Conservation (phyloP, 2,888 invertebrate species). For the Diogma glabrata region DNA sequence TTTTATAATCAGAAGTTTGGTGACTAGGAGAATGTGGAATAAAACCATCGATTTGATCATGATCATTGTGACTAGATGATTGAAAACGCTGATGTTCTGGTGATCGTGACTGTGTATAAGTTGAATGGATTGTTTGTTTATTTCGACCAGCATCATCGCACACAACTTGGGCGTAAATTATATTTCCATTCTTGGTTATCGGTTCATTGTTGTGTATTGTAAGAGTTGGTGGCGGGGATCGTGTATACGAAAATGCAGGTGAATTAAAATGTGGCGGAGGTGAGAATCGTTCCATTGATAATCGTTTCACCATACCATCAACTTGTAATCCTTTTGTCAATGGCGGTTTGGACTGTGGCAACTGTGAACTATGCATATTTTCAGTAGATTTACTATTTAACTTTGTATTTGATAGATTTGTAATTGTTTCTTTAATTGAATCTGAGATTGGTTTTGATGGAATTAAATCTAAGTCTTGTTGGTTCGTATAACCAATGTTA, state of each 20-base stretch:
- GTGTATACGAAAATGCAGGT: constrained; percentile 73
- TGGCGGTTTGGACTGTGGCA: constrained; percentile 55
- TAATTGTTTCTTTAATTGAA: constrained; percentile 29
- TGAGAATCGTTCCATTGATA: constrained; percentile 58
- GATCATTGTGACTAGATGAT: background rate
- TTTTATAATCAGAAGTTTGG: constrained; percentile 3
- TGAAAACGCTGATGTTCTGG: constrained; percentile 1
- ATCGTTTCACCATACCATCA: constrained; percentile 61
- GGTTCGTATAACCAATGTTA: constrained; percentile 40
- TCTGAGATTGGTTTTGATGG: constrained; percentile 36
- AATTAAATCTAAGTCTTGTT: constrained; percentile 37
- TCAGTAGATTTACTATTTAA: constrained; percentile 36
- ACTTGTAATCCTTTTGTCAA: constrained; percentile 62
- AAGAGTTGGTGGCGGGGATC: constrained; percentile 22
- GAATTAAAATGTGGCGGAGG: constrained; percentile 60
- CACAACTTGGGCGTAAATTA: constrained; percentile 69
- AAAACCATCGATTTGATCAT: constrained; percentile 1
- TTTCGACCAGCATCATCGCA: constrained; percentile 33
- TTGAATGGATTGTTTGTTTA: constrained; percentile 43
- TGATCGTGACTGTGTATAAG: background rate
- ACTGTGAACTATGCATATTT: constrained; percentile 63
- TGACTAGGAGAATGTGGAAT: background rate
- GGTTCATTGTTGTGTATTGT: constrained; percentile 31
- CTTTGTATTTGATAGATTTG: constrained; percentile 30
- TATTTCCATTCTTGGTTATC: constrained; percentile 47